phyloP scores from a whole-genome alignment of 2,797 vertebrate genomes.

The Gobionotothen gibberifrons region DNA sequence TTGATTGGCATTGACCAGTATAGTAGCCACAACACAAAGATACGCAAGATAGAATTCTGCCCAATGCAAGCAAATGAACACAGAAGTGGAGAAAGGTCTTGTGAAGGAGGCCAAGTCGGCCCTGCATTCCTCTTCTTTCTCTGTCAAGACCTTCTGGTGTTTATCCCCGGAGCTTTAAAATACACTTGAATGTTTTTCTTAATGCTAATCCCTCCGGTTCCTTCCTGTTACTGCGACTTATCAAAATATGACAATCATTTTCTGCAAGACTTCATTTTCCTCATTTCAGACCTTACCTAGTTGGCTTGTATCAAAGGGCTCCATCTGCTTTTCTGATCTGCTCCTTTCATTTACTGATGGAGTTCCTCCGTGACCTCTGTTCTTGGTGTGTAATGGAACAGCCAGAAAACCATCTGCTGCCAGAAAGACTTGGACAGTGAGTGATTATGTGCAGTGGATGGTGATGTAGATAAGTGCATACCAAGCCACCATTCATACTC shows the following conservation, averaged over 20 bases:
- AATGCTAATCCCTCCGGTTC: neutral
- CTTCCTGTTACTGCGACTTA: neutral
- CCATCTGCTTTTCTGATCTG: slow-evolving; percentile 20
- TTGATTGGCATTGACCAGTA: neutral
- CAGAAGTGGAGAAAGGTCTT: slow-evolving; percentile 17
- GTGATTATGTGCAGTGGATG: slow-evolving; percentile 21
- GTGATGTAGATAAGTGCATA: slow-evolving; percentile 18
- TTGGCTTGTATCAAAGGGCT: slow-evolving; percentile 4
- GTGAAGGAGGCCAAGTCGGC: slow-evolving; percentile 29
- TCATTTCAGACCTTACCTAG: slow-evolving; percentile 1
- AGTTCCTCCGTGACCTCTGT: slow-evolving; percentile 6
- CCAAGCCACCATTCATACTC: slow-evolving; percentile 16
- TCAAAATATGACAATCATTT: slow-evolving; percentile 15
- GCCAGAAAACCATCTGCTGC: slow-evolving; percentile 37
- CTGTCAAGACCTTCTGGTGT: slow-evolving; percentile 19
- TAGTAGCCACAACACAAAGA: neutral
- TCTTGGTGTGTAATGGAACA: slow-evolving; percentile 9
- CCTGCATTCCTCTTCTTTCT: slow-evolving; percentile 16
- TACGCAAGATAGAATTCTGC: neutral
- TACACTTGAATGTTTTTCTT: neutral
- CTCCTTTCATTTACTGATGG: neutral
- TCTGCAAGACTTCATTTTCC: neutral
- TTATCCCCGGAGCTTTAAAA: slow-evolving; percentile 10
- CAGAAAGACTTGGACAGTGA: slow-evolving; percentile 29
- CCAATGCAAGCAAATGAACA: slow-evolving; percentile 3